Conservation (phyloP, 2,888 invertebrate genomes). For the Ornithoptera priamus region DNA sequence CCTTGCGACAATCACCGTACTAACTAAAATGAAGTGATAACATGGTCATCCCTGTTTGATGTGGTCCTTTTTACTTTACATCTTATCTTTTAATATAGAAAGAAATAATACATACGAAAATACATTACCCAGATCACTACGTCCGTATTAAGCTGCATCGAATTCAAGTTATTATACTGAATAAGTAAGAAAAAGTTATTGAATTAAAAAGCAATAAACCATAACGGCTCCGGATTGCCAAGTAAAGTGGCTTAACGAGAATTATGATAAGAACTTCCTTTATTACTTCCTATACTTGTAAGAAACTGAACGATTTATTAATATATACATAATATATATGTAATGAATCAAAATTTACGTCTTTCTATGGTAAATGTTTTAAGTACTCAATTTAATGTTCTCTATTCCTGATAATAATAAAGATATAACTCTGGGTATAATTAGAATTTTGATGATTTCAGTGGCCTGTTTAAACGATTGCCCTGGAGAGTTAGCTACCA, state of each 20-base stretch:
- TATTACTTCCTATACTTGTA: constrained; percentile 10
- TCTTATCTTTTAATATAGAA: neutral
- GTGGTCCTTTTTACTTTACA: neutral
- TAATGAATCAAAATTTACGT: neutral
- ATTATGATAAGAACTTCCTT: constrained; percentile 13
- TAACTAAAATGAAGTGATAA: neutral
- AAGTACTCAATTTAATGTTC: too few relatives aligned
- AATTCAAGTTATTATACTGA: neutral
- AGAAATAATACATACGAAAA: constrained; percentile 16
- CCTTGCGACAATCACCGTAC: too few relatives aligned
- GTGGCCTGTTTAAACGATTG: too few relatives aligned
- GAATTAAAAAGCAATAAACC: constrained; percentile 22
- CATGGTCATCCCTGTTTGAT: neutral
- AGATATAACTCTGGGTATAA: too few relatives aligned
- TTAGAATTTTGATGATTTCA: too few relatives aligned
- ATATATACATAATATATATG: neutral
- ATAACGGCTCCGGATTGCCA: neutral
- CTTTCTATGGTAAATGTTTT: neutral
- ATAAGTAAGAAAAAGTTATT: constrained; percentile 17
- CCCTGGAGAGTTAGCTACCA: too few relatives aligned
- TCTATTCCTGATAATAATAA: too few relatives aligned
- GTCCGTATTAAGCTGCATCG: constrained; percentile 8
- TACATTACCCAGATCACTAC: neutral
- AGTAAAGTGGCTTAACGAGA: constrained; percentile 13
- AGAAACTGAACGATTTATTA: constrained; percentile 6